Base-by-base conservation (phyloP, 2,797 vertebrate species). In the Ctenochaetus hawaiiensis region DNA sequence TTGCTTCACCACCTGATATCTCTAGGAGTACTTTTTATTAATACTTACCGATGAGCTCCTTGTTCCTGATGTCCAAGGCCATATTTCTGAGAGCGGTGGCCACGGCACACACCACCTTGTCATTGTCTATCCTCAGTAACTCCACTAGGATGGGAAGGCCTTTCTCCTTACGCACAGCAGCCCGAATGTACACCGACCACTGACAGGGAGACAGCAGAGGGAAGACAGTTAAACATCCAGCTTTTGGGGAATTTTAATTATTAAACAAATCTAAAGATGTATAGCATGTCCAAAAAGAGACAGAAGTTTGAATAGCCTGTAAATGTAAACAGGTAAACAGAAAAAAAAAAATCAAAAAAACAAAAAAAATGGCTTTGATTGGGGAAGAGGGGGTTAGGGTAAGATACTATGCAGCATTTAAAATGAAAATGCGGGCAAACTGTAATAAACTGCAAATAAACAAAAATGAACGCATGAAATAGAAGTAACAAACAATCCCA, bases 11-110 rank as follows among this genome's bases (percentile, higher is more conserved):
- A 14, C 6, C 16, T 22, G 23, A 68, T 47, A 34, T 12, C 17
- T 6, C 30, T 7, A 14, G 5, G 44, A 17, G 63, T 6, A 34
- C 30, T 34, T 34, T 52, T 14, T 10, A n/a, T 60, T n/a, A 41
- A 12, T 14, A 91, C 98, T 48, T 95, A 99, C 98, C 98, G 37
- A 99, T 99, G 83, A 99, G 94, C 79, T 99, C 98, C 92, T 99
- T 99, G 93, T 99, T 99, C 94, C 98, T 96, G 90, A 99, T 97
- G 91, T 99, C 98, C 94, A 99, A 93, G 83, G 98, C 98, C 98
- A 99, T 99, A 90, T 99, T 99, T 86, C 98, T 94, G 85, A 99
- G 96, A 11, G 98, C 98, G 1, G 98, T 99, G 84, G 98, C 98
- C 72, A 99, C 98, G 0, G 98, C 98, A 69, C 98, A 99, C 54